Conservation (phyloP, 1,140 invertebrate species). For the Drosophila mojavensis region DNA sequence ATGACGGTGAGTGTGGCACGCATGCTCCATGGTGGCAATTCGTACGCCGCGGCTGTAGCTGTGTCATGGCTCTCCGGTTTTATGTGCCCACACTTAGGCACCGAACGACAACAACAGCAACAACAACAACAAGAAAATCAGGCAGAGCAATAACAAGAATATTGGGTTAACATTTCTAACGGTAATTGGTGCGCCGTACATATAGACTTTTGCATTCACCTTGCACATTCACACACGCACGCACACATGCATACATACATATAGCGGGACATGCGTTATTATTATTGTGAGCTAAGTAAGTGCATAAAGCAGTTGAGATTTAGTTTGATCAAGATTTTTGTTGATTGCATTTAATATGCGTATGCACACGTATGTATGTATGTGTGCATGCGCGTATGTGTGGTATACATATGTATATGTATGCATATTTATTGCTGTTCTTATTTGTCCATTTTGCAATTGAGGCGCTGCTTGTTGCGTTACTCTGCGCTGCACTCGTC, state of each 20-base stretch:
- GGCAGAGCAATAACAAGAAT: slow-evolving; percentile 46
- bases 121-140: background rate
- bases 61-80: slow-evolving; percentile 28
- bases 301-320: slow-evolving; percentile 22
- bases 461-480: slow-evolving; percentile 24
- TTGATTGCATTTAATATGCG: slow-evolving; percentile 41
- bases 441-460: slow-evolving; percentile 17
- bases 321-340: slow-evolving; percentile 2
- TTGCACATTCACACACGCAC: slow-evolving; percentile 14
- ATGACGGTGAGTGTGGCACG: slow-evolving; percentile 16
- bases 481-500: slow-evolving; percentile 12
- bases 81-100: slow-evolving; percentile 38
- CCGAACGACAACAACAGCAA: background rate
- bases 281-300: slow-evolving; percentile 26
- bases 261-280: slow-evolving; percentile 14
- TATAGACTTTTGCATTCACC: slow-evolving; percentile 30
- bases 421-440: background rate
- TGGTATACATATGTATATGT: background rate
- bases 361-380: background rate
- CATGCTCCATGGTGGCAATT: slow-evolving; percentile 5
- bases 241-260: background rate
- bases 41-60: slow-evolving; percentile 13
- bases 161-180: slow-evolving; percentile 55
- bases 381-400: slow-evolving; percentile 1
- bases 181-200: slow-evolving; percentile 36